Evolutionary conservation across 2,797 vertebrate species (phyloP), one percentile per base, ranked within the genome.

Genomic region (Cygnus olor): DNA sequence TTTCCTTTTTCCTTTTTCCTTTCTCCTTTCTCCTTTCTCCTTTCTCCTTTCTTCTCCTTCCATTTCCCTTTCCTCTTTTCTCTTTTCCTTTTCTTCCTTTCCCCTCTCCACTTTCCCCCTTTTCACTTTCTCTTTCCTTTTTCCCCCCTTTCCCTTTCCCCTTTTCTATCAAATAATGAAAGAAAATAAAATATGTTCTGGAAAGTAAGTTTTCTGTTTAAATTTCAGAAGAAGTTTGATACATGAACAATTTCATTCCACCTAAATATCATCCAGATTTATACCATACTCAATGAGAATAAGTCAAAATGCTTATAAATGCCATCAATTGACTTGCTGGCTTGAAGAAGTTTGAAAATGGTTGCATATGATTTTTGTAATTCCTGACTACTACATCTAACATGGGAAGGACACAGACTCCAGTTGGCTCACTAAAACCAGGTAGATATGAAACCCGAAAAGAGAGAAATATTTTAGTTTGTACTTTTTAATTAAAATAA

Each of bases 401-500:
- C 3, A 3, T 60, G 7, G 7, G 27, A 84, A 88, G 27, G 60
- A 4, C 32, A 12, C 38, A 20, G 79, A 51, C 44, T 47, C 8
- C 8, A 71, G 57, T 53, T 32, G 18, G 6, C 4, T 80, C 11
- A 30, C 36, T 70, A 6, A 60, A 44, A 63, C 7, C 36, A 65
- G 49, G 30, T 91, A 88, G 42, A 61, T 63, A 32, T 78, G 77
- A 93, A 89, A 85, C 5, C 36, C 38, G 16, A 90, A 96, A 93
- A 88, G 69, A 87, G 34, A 36, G 11, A 49, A 73, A 18, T 34
- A 28, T 94, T 91, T 27, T 36, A 5, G 25, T 56, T 85, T 94
- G 78, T 85, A 56, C 24, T 85, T 96, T 91, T 93, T 80, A 80
- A 56, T 85, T 88, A 77, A 93, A 90, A 42, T 51, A 76, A 76